These are phyloP conservation scores for Melanotus villosus DNA, from an alignment of 2,888 invertebrate genomes.

Conservation along the genomic window DNA sequence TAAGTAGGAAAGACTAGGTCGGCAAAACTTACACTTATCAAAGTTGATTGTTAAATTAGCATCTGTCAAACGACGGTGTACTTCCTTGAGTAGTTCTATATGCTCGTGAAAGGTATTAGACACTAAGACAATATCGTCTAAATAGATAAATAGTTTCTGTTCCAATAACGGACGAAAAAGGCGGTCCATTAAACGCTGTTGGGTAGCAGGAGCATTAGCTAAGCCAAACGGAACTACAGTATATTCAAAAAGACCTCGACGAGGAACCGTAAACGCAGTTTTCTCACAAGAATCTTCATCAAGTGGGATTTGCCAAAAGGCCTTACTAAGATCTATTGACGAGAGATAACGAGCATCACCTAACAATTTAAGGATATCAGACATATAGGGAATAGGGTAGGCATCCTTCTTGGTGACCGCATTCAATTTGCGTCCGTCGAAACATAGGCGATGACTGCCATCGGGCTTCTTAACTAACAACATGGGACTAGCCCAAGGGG, in stretches of 20 bases:
- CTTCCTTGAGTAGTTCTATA: slow-evolving; percentile 45
- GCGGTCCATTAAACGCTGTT: too few species aligned
- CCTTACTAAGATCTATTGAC: slow-evolving; percentile 12
- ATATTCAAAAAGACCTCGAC: slow-evolving; percentile 24
- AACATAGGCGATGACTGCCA: slow-evolving; percentile 51
- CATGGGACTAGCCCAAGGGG: too few species aligned
- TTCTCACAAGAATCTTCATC: not conserved
- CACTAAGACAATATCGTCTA: too few species aligned
- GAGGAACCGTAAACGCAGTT: slow-evolving; percentile 9
- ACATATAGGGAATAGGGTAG: slow-evolving; percentile 39
- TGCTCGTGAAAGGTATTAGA: slow-evolving; percentile 43
- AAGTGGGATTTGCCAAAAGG: slow-evolving; percentile 28
- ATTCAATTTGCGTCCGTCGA: slow-evolving; percentile 55
- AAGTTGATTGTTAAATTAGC: slow-evolving; percentile 50
- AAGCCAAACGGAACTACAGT: slow-evolving; percentile 50
- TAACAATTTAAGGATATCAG: slow-evolving; percentile 40
- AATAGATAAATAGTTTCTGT: too few species aligned
- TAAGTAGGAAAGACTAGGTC: slow-evolving; percentile 47
- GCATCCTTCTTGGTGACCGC: slow-evolving; percentile 33
- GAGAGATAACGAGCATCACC: slow-evolving; percentile 6
- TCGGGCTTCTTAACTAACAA: slow-evolving; percentile 51
- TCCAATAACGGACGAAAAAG: slow-evolving; percentile 34
- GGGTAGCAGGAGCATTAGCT: slow-evolving; percentile 50
- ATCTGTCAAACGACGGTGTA: slow-evolving; percentile 37
- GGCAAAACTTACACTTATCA: slow-evolving; percentile 42